phyloP scores from a whole-genome alignment of 1,140 invertebrate species.

The Saxidomus purpurata region DNA sequence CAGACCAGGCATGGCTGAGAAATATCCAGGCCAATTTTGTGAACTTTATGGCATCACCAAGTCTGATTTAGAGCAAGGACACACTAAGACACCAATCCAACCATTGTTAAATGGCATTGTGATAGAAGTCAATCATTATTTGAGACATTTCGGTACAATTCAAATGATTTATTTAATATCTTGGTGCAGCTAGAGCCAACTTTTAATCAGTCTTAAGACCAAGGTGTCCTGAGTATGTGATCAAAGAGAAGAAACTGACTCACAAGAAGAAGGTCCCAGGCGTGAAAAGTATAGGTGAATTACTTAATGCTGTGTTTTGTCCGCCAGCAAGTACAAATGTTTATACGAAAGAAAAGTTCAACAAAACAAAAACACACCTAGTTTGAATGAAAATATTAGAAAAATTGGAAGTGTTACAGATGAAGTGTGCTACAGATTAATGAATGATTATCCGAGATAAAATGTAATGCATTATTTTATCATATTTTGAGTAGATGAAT shows the following conservation, averaged over 20 bases:
- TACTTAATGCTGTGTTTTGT: too few species aligned
- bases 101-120: constrained; percentile 29
- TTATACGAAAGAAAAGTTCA: too few species aligned
- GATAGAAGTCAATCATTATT: constrained; percentile 1
- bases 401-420: constrained; percentile 14
- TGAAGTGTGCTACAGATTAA: background rate
- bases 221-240: background rate
- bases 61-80: too few species aligned
- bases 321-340: too few species aligned
- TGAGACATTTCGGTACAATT: background rate
- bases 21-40: too few species aligned
- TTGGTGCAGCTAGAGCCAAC: background rate
- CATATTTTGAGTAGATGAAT: too few species aligned
- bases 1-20: too few species aligned
- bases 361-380: too few species aligned
- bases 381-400: constrained; percentile 2
- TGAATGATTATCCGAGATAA: too few species aligned
- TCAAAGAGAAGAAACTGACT: constrained; percentile 16
- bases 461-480: too few species aligned
- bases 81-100: background rate
- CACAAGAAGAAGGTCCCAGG: constrained; percentile 13
- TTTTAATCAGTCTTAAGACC: constrained; percentile 6
- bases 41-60: too few species aligned
- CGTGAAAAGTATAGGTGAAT: constrained; percentile 8
- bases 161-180: constrained; percentile 24